A percentile compares a stretch with the other conserved stretches of the same genome.
These are phyloP conservation scores for Petroica traversi DNA, from an alignment of 2,113 vertebrate genomes.

Conservation along the genomic window DNA sequence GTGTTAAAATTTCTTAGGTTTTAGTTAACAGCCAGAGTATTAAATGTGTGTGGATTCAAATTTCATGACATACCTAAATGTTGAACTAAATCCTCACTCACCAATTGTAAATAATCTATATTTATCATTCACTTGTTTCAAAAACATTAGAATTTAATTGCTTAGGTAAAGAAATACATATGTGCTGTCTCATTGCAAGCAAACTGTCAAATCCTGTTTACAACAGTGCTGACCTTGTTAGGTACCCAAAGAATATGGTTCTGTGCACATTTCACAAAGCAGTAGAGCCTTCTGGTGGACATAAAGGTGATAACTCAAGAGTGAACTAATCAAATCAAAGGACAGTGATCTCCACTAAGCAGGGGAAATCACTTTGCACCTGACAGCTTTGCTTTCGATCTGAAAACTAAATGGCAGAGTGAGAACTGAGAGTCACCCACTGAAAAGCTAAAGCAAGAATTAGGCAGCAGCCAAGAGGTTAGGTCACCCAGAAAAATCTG, in stretches of 20 bases:
- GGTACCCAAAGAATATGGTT: neutral
- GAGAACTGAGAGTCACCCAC: conserved; percentile 29
- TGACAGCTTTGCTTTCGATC: conserved; percentile 53
- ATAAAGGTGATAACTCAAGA: conserved; percentile 14
- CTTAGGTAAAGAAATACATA: neutral
- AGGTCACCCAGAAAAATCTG: neutral
- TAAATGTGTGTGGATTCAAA: neutral
- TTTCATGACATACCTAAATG: neutral
- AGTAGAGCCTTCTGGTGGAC: conserved; percentile 17
- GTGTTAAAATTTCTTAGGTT: neutral
- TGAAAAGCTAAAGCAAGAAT: neutral
- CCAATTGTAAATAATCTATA: neutral
- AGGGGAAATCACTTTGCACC: conserved; percentile 61
- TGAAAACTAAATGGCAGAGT: conserved; percentile 26
- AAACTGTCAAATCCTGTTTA: neutral
- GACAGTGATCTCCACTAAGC: conserved; percentile 30
- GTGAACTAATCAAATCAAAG: conserved; percentile 4
- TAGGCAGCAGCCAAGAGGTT: conserved; percentile 7
- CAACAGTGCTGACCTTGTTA: neutral
- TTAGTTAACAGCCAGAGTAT: neutral
- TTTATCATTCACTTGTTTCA: neutral
- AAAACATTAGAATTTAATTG: neutral
- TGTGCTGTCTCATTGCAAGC: neutral
- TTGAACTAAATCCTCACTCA: neutral
- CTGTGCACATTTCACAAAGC: neutral